Percentiles rank a stretch among this genome's conserved stretches.
Evolutionary conservation across 2,113 vertebrate genomes (phyloP).

Genomic region (Chitala chitala): DNA sequence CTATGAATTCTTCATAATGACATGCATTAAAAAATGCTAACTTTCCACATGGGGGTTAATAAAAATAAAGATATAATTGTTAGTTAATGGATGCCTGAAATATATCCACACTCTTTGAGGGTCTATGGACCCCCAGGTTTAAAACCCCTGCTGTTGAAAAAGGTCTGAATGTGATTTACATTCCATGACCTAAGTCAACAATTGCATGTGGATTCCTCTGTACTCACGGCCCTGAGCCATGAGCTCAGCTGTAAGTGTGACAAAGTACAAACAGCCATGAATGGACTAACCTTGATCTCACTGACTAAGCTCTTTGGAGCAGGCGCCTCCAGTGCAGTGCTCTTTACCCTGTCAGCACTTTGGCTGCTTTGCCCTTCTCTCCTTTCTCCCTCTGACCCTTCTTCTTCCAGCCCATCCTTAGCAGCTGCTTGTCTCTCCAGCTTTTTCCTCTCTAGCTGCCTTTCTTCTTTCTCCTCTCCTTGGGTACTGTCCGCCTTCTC

Average conservation of each 20-base stretch:
- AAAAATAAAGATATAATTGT: too few relatives aligned
- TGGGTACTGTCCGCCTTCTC: conserved; percentile 44
- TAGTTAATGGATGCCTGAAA: too few relatives aligned
- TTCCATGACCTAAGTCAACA: neutral
- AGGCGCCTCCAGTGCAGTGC: conserved; percentile 56
- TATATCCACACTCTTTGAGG: too few relatives aligned
- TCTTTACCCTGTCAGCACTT: conserved; percentile 59
- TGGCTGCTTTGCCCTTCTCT: conserved; percentile 10
- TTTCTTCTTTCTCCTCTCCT: conserved; percentile 44
- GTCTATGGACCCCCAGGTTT: too few relatives aligned
- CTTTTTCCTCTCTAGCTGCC: conserved; percentile 45
- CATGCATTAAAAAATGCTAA: too few relatives aligned
- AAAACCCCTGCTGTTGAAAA: neutral
- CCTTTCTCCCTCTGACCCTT: neutral
- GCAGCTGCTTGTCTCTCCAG: conserved; percentile 12
- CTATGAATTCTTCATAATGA: too few relatives aligned
- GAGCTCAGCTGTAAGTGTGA: neutral
- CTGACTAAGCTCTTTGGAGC: conserved; percentile 49
- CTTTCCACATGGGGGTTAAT: too few relatives aligned
- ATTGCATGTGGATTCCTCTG: neutral
- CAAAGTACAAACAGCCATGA: neutral
- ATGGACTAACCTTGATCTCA: conserved; percentile 59
- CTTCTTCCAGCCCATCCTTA: conserved; percentile 45
- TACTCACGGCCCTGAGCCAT: neutral
- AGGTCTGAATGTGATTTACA: neutral